Base-by-base conservation (phyloP, 2,797 vertebrate species). In the Geotrypetes seraphini region DNA sequence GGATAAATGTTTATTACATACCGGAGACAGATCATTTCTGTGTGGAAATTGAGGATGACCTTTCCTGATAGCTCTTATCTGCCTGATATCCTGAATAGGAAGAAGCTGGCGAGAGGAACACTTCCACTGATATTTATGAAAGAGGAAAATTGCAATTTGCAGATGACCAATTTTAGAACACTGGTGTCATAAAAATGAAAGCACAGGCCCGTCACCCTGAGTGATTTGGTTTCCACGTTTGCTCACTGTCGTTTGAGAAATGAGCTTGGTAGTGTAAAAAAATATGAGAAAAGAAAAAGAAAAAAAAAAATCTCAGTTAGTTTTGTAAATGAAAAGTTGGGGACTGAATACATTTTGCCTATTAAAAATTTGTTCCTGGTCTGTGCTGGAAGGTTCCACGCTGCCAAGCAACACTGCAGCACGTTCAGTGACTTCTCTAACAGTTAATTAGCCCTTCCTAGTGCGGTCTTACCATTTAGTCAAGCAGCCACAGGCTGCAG, bases 1-100 rank as follows among this genome's bases (percentile, higher is more conserved):
- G 88, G 89, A 94, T 94, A 94, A 96, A 97, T 96, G 93, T 96
- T 97, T 98, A 97, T 97, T 93, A 90, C 87, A 66, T 80, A 85
- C 84, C 39, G 71, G 88, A 90, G 93, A 96, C 92, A 91, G 90
- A 94, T 96, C 85, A 94, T 95, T 95, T 94, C 91, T 95, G 81
- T 86, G 83, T 81, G 87, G 91, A 97, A 95, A 97, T 96, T 94
- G 92, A 91, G 86, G 85, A 92, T 93, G 92, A 97, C 93, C 94
- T 97, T 92, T 93, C 66, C 70, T 83, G 91, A 90, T 92, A 88
- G 88, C 87, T 90, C 84, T 84, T 88, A 73, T 76, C 84, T 78
- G 80, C 72, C 76, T 75, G 73, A 78, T 85, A 83, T 79, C 73
- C 82, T 57, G 77, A 76, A 85, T 86, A 84, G 90, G 63, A 67